phyloP scores from a whole-genome alignment of 2,797 vertebrate species.

The Peromyscus aztecus region DNA sequence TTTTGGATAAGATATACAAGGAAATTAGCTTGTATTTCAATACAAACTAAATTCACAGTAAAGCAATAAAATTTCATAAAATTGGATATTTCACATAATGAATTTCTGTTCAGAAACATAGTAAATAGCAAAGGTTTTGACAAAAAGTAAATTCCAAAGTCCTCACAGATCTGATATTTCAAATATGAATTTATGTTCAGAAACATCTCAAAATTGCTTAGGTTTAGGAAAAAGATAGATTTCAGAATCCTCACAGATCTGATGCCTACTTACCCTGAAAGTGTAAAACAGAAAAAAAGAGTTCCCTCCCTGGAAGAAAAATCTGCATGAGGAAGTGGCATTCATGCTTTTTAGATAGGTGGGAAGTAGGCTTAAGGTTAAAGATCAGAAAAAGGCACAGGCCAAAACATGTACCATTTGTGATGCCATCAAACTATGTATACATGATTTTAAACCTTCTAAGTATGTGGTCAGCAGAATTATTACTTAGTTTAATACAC shows the following conservation, averaged over 20 bases:
- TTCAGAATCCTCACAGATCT: slow-evolving; percentile 18
- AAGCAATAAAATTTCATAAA: neutral
- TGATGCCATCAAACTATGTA: neutral
- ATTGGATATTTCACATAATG: slow-evolving; percentile 24
- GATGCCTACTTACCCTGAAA: neutral
- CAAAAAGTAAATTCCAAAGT: slow-evolving; percentile 1
- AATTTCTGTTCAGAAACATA: slow-evolving; percentile 62
- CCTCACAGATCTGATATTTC: slow-evolving; percentile 55
- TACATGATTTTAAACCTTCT: slow-evolving; percentile 57
- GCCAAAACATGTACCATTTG: slow-evolving; percentile 22
- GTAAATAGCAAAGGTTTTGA: neutral
- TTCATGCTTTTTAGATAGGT: slow-evolving; percentile 25
- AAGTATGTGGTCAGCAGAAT: slow-evolving; percentile 41
- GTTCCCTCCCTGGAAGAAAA: slow-evolving; percentile 49
- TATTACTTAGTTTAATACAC: slow-evolving; percentile 29
- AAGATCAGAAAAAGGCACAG: slow-evolving; percentile 62
- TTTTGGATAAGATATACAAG: neutral
- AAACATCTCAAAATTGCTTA: slow-evolving; percentile 37
- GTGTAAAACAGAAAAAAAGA: slow-evolving; percentile 33
- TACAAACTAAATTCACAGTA: slow-evolving; percentile 51
- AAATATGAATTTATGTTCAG: slow-evolving; percentile 52
- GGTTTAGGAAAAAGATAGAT: slow-evolving; percentile 1
- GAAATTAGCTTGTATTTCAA: slow-evolving; percentile 16
- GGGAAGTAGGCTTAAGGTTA: neutral
- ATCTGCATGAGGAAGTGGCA: slow-evolving; percentile 13